Evolutionary conservation across 1,140 invertebrate genomes (phyloP), one percentile per base, ranked within the genome.

Genomic region (Trichonephila clavata): DNA sequence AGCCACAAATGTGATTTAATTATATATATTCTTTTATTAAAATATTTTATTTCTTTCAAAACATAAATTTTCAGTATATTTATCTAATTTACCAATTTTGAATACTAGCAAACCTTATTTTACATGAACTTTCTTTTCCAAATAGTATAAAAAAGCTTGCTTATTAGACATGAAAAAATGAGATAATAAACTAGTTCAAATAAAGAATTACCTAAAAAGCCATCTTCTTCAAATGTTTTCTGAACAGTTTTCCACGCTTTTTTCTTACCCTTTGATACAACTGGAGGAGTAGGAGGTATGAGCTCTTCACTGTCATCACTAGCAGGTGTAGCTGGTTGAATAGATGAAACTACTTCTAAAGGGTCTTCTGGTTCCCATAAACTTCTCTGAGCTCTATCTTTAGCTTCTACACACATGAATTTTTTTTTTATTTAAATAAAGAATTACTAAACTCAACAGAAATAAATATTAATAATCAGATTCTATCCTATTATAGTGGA

Each of bases 211-310:
- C 90, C 90, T 57, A 92, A 59, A 68, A 92, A 92, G 16, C 90
- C 90, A 43, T 92, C 90, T 16, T 92, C 90, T 65, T 86, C 18
- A 39, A 43, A 92, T 0, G 90, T 92, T 71, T 92, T 92, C 39
- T 86, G 27, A 24, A 92, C 39, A 24, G 90, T 68, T 60, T 92
- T 92, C 81, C 60, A 92, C 8, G 86, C 32, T n/a, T 71, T 90
- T 27, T 77, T 80, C 39, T 50, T 92, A 2, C 90, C 90, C 84
- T 92, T 92, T 8, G 8, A 43, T n/a, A 1, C 27, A 2, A 71
- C 18, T 27, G 68, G 81, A 27, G 81, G 90, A 21, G 90, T 81
- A n/a, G 90, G 86, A 21, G 90, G 90, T 24, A 81, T 81, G 20
- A 92, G 86, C 1, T 81, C 81, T 50, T 92, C 90, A 71, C 86